Evolutionary conservation across 2,113 vertebrate species (phyloP).

Genomic region (Notarius lentiginosus): DNA sequence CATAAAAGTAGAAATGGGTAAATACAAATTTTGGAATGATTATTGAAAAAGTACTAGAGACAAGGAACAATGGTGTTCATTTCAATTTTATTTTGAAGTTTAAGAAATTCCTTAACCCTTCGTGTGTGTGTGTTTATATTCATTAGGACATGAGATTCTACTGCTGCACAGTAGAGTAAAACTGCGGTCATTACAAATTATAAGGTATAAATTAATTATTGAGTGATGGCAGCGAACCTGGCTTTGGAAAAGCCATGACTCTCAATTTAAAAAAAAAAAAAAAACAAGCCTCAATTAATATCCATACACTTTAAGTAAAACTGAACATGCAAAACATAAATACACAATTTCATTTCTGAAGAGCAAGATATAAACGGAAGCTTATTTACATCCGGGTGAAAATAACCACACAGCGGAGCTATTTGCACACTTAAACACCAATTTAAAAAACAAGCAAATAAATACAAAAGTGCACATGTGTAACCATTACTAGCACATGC

Average conservation of each 20-base stretch:
- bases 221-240: no score
- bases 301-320: neutral
- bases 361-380: neutral
- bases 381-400: neutral
- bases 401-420: neutral
- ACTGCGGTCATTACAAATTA: no score
- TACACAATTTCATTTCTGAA: neutral
- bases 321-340: neutral
- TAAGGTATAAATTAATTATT: no score
- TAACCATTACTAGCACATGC: no score
- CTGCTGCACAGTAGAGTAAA: no score
- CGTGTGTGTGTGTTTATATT: no score
- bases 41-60: neutral
- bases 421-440: neutral
- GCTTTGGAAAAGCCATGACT: no score
- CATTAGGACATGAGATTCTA: no score
- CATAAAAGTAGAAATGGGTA: neutral
- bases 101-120: neutral
- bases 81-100: no score
- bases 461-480: no score
- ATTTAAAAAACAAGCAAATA: no score
- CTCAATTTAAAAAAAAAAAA: neutral
- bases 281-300: neutral
- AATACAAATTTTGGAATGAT: neutral
- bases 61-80: neutral